Percentiles rank a stretch among this genome's conserved stretches.
phyloP scores from a whole-genome alignment of 2,113 vertebrate genomes.

The Petaurus breviceps region DNA sequence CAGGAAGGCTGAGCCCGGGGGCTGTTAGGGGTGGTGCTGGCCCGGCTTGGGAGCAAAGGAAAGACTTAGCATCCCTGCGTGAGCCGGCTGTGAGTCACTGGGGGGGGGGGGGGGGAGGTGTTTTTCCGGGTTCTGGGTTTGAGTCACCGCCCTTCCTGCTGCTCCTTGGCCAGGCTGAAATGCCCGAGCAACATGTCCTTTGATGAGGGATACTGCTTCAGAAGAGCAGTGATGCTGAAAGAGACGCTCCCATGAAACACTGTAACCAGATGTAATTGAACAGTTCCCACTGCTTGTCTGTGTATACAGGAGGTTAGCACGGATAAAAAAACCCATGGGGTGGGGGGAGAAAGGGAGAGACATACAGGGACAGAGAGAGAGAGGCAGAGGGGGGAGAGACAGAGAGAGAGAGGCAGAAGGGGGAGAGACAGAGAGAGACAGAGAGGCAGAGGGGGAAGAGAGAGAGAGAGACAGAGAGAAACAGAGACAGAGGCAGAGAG shows the following conservation, averaged over 20 bases:
- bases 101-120: conserved; percentile 66
- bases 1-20: neutral
- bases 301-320: conserved; percentile 18
- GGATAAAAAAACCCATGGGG: conserved; percentile 38
- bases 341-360: conserved; percentile 6
- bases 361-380: conserved; percentile 58
- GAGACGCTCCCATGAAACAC: neutral
- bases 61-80: conserved; percentile 49
- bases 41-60: conserved; percentile 21
- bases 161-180: neutral
- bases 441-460: too few relatives aligned
- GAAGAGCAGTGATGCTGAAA: neutral
- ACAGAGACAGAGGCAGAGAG: neutral
- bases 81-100: conserved; percentile 65
- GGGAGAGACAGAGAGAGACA: too few relatives aligned
- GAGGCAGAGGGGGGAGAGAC: conserved; percentile 51
- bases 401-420: too few relatives aligned
- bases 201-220: neutral
- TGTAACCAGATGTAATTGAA: neutral
- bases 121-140: conserved; percentile 62
- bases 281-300: neutral
- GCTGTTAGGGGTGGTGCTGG: conserved; percentile 14
- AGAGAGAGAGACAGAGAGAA: too few relatives aligned
- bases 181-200: neutral
- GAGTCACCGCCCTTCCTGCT: conserved; percentile 72